phyloP scores from a whole-genome alignment of 2,888 invertebrate species.

The Eledona agricola region DNA sequence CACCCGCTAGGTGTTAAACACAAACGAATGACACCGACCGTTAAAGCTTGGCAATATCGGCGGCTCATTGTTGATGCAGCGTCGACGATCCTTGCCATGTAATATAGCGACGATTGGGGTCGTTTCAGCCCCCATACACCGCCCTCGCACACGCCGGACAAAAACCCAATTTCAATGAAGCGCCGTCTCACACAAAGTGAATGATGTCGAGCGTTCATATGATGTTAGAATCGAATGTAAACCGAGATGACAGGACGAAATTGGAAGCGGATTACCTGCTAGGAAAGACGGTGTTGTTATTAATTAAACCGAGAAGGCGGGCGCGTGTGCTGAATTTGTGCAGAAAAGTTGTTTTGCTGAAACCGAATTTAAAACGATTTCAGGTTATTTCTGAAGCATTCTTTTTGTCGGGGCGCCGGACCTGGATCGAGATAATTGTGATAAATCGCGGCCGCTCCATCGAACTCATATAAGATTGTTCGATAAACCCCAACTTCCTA shows the following conservation, averaged over 20 bases:
- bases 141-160: no score
- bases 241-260: conserved; percentile 24
- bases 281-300: conserved; percentile 20
- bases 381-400: no score
- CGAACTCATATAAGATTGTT: no score
- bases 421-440: no score
- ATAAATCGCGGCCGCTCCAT: no score
- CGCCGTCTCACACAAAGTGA: conserved; percentile 14
- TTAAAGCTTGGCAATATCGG: conserved; percentile 14
- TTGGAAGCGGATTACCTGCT: conserved; percentile 21
- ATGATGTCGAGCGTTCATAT: conserved; percentile 12
- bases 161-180: conserved; percentile 28
- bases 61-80: conserved; percentile 18
- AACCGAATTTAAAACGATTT: conserved; percentile 15
- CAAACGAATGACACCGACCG: conserved; percentile 20
- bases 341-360: conserved; percentile 17
- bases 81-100: conserved; percentile 12
- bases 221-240: conserved; percentile 20
- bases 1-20: conserved; percentile 21
- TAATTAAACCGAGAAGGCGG: conserved; percentile 12
- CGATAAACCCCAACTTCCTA: no score
- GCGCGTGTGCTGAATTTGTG: conserved; percentile 4
- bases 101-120: conserved; percentile 17
- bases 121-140: no score
- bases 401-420: no score